These are phyloP conservation scores for Apamea anceps DNA, from an alignment of 2,888 invertebrate species.

Conservation along the genomic window DNA sequence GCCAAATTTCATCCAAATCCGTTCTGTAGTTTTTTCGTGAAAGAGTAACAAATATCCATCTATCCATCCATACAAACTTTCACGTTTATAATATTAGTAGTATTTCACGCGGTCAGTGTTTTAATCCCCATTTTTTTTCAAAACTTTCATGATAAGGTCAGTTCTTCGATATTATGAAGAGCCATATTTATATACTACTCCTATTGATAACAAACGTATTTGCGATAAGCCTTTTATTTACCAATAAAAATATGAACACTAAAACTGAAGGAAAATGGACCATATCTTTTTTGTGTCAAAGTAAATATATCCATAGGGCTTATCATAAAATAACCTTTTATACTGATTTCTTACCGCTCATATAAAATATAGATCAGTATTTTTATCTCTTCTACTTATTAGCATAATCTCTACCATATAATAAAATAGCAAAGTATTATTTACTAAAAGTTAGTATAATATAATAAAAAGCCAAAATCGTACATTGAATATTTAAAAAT, in stretches of 20 bases:
- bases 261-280: slow-evolving; percentile 47
- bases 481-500: neutral
- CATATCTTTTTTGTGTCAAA: slow-evolving; percentile 57
- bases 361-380: slow-evolving; percentile 27
- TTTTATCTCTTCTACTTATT: slow-evolving; percentile 22
- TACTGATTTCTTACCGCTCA: slow-evolving; percentile 52
- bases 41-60: too few species aligned
- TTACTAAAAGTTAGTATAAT: too few species aligned
- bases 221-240: slow-evolving; percentile 57
- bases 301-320: slow-evolving; percentile 40
- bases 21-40: too few species aligned
- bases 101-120: neutral
- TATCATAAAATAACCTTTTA: slow-evolving; percentile 58
- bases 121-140: slow-evolving; percentile 4
- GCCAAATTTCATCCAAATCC: too few species aligned
- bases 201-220: slow-evolving; percentile 46
- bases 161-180: slow-evolving; percentile 5
- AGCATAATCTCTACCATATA: neutral
- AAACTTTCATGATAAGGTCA: slow-evolving; percentile 17
- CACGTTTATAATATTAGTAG: too few species aligned
- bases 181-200: slow-evolving; percentile 44
- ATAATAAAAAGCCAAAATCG: neutral
- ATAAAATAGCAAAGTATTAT: neutral
- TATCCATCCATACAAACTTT: too few species aligned
- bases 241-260: slow-evolving; percentile 61